Evolutionary conservation across 1,140 invertebrate species (phyloP), one percentile per base, ranked within the genome.

Genomic region (Dufourea novaeangliae): DNA sequence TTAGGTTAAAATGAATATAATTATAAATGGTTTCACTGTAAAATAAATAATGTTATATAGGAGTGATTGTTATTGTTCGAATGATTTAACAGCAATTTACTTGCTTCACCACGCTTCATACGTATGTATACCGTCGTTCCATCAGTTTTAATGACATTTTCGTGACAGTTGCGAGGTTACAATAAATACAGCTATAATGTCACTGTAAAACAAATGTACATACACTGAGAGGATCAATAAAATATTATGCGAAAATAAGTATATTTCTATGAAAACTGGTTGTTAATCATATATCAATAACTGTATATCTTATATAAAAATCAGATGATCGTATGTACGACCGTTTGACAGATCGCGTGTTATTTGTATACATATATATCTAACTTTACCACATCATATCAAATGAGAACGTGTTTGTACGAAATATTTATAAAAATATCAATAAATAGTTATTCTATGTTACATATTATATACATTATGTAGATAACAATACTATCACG

Each of bases 91-190:
- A 25, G n/a, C 41, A 44, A 78, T 64, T 86, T 90, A 96, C 96
- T 93, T 96, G 95, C 87, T 97, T 96, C 46, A 97, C 92, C 88
- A 96, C 96, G n/a, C 90, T 96, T 96, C 93, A 96, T 94, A 90
- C n/a, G n/a, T n/a, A n/a, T n/a, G n/a, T n/a, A n/a, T n/a, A n/a
- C n/a, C 96, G 96, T 94, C 96, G 96, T 93, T 96, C 95, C 94
- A 97, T 95, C 96, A 96, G n/a, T 96, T 92, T 95, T 96, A 90
- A 87, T 62, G 41, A 27, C 22, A 0, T 73, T 61, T 64, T 0
- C 4, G 25, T 50, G 44, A 14, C 37, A 61, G 54, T 20, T 52
- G 6, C 52, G 14, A 46, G 29, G 32, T 52, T 62, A 62, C 25
- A 14, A 39, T 54, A 83, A 54, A 32, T 69, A 34, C 56, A 39